phyloP scores from a whole-genome alignment of 2,888 invertebrate genomes.

The Nycteola revayana region DNA sequence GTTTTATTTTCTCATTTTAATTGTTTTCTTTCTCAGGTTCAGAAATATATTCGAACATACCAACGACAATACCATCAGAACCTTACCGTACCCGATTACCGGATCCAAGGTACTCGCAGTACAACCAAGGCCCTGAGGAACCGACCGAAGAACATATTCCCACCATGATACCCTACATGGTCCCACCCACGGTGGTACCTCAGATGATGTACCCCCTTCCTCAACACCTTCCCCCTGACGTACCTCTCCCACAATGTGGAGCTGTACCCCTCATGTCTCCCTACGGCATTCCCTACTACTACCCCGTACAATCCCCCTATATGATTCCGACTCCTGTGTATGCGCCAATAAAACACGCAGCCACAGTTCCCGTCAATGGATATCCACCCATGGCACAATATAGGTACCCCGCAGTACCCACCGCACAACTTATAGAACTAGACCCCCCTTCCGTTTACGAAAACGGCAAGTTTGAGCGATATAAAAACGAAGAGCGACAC shows the following conservation, averaged over 20 bases:
- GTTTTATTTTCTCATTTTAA: no score
- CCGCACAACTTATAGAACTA: constrained; percentile 85
- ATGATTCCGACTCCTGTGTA: constrained; percentile 73
- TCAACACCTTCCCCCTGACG: constrained; percentile 43
- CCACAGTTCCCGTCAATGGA: constrained; percentile 72
- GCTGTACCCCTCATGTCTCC: constrained; percentile 61
- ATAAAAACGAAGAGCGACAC: constrained; percentile 53
- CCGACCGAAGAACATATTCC: constrained; percentile 45
- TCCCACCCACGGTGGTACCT: constrained; percentile 31
- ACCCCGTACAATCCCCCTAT: constrained; percentile 71
- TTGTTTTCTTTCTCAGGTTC: constrained; percentile 38
- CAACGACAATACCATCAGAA: constrained; percentile 43
- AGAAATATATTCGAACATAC: constrained; percentile 70
- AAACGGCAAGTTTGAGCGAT: constrained; percentile 59
- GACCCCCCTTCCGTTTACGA: constrained; percentile 74
- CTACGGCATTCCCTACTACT: constrained; percentile 70
- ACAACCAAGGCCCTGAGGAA: constrained; percentile 43
- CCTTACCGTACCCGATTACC: constrained; percentile 38
- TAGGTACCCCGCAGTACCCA: constrained; percentile 82
- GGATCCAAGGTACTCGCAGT: constrained; percentile 46
- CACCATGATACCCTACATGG: constrained; percentile 39
- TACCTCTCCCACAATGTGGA: constrained; percentile 45
- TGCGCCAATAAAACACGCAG: constrained; percentile 70
- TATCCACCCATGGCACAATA: constrained; percentile 62
- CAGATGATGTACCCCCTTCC: constrained; percentile 54